Evolutionary conservation across 1,140 invertebrate genomes (phyloP), one percentile per base, ranked within the genome.

Genomic region (Neuroterus valhalla): DNA sequence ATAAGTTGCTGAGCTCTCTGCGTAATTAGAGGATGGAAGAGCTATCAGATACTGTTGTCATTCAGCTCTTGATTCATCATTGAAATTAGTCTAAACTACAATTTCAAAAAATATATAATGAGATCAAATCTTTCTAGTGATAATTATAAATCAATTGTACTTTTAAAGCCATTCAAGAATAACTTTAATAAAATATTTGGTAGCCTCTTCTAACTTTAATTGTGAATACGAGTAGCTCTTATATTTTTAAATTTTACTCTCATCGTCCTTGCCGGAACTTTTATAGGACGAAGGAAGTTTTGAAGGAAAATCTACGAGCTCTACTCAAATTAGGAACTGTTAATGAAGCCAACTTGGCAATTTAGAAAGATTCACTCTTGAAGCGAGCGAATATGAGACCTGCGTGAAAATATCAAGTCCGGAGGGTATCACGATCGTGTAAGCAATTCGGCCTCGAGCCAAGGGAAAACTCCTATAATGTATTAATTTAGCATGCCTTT

Each of bases 401-500:
- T 82, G 78, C 78, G 83, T 82, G 76, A 81, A 81, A 84, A 77
- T 80, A 82, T 76, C 80, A 75, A 68, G 21, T 26, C 75, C 78
- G 79, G 70, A 77, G 81, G 81, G 76, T 70, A 75, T 79, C 70
- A 76, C 76, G 81, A 84, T 83, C 81, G 70, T 80, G 79, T 83
- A 84, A 81, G 82, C 81, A 74, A 86, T 89, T 88, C 87, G 87
- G 87, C 86, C 75, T 44, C 15, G 78, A 83, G 87, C 86, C 88
- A 88, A 86, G 71, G 75, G 78, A 83, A 82, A 84, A 85, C 77
- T 82, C 78, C 75, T 80, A 81, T 88, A 87, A 88, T 87, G 87
- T 87, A 89, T 89, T 89, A 88, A 89, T 88, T 88, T 88, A 86
- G 84, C 83, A 81, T 85, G 83, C 78, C 82, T 89, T 89, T 89